Conservation (phyloP, 1,140 invertebrate genomes). For the Chlorops oryzae region DNA sequence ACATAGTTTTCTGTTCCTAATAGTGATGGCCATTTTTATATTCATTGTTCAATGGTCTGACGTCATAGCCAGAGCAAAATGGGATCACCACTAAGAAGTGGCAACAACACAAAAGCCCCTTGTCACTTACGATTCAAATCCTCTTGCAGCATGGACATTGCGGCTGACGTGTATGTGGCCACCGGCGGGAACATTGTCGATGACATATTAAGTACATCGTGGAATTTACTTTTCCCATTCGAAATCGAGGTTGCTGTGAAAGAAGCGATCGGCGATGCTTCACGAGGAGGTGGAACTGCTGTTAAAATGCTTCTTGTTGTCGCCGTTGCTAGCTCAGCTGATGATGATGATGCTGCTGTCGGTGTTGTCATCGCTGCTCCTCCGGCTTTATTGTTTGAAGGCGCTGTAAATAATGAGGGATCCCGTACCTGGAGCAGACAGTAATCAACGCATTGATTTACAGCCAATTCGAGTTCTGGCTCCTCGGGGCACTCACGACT, state of each 20-base stretch:
- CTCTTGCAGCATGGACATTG: conserved; percentile 38
- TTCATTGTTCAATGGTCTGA: too few relatives aligned
- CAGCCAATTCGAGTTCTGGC: conserved; percentile 62
- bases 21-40: too few relatives aligned
- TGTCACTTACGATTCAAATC: conserved; percentile 47
- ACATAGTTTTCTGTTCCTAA: too few relatives aligned
- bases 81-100: background rate
- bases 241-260: too few relatives aligned
- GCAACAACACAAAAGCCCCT: background rate
- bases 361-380: conserved; percentile 18
- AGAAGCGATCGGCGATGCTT: too few relatives aligned
- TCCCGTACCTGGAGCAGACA: conserved; percentile 53
- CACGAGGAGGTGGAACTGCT: too few relatives aligned
- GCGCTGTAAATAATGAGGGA: conserved; percentile 34
- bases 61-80: too few relatives aligned
- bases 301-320: conserved; percentile 8
- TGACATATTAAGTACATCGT: conserved; percentile 49
- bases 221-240: conserved; percentile 45
- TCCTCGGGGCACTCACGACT: conserved; percentile 67
- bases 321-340: conserved; percentile 40
- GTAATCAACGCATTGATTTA: conserved; percentile 64
- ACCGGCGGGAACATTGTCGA: conserved; percentile 44
- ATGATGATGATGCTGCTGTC: conserved; percentile 36
- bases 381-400: conserved; percentile 24
- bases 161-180: conserved; percentile 17